Evolutionary conservation across 2,797 vertebrate species (phyloP), one percentile per base, ranked within the genome.

Genomic region (Chloroceryle inda): DNA sequence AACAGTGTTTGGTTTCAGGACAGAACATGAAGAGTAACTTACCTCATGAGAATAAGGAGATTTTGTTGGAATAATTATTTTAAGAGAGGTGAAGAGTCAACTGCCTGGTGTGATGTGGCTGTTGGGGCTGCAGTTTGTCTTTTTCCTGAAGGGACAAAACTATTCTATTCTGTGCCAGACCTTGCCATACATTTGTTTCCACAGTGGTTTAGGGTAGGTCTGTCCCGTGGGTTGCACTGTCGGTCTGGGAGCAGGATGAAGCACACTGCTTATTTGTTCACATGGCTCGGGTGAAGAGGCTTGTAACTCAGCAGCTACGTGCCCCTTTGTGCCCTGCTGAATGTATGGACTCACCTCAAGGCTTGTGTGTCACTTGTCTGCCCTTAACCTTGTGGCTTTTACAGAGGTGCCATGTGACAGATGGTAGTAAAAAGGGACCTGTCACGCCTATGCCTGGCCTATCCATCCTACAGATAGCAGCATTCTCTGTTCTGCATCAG

Each of bases 381-480:
- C 45, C 58, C 66, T 91, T 88, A 92, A 68, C 88, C 66, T 37
- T 72, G 50, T 81, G 80, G 50, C 85, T 93, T 86, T 92, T 84
- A 35, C 42, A 55, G 73, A 92, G 69, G 79, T 94, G 93, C 69
- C n/a, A 15, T 64, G 35, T 92, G 88, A 93, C 42, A 91, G 74
- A 37, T 47, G 59, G 66, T 75, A 68, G 69, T 7, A 66, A 78
- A 94, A 89, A 77, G 62, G 58, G 79, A 47, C 40, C 50, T 92
- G 85, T 85, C 72, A n/a, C 47, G 78, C 67, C 40, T 87, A 0
- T 82, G 78, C 45, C 47, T 92, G 66, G 50, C 45, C 52, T 68
- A 40, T 35, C 72, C 49, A 4, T 87, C 85, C 78, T 91, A 33
- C 89, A 94, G 82, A 91, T 89, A 96, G 94, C 85, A 91, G 84